A percentile compares a stretch with the other conserved stretches of the same genome.
phyloP scores from a whole-genome alignment of 2,888 invertebrate genomes.

The Clunio marinus region DNA sequence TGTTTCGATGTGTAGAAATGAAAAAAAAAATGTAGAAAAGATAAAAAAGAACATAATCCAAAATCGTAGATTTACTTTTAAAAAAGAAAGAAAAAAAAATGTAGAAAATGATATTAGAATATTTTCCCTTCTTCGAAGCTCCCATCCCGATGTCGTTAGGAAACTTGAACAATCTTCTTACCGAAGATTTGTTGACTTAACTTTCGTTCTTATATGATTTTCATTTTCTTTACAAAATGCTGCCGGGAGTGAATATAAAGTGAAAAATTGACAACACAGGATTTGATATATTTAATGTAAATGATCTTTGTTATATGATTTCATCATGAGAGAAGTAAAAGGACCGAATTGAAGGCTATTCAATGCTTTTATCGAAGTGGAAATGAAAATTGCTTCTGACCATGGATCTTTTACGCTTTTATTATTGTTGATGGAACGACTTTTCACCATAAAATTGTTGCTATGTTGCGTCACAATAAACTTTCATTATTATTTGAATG shows the following conservation, averaged over 20 bases:
- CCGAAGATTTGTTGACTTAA: neutral
- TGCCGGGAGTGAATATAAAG: neutral
- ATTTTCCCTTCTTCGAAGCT: neutral
- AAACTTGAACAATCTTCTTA: neutral
- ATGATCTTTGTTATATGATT: too few species aligned
- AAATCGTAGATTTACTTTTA: neutral
- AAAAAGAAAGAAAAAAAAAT: too few species aligned
- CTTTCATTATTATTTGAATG: too few species aligned
- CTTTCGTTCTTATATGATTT: neutral
- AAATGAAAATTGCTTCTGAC: too few species aligned
- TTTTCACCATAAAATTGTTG: too few species aligned
- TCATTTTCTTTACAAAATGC: neutral
- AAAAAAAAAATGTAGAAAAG: neutral
- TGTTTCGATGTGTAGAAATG: neutral
- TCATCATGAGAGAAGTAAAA: too few species aligned
- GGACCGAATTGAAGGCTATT: too few species aligned
- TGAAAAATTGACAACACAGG: neutral
- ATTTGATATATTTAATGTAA: neutral
- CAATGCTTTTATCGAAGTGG: too few species aligned
- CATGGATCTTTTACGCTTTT: too few species aligned
- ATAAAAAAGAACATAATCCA: neutral
- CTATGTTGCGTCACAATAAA: too few species aligned
- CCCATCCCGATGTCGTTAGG: neutral
- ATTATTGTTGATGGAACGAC: too few species aligned
- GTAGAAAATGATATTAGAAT: conserved; percentile 8